Evolutionary conservation across 2,113 vertebrate species (phyloP), one percentile per base, ranked within the genome.

Genomic region (Eurypyga helias): DNA sequence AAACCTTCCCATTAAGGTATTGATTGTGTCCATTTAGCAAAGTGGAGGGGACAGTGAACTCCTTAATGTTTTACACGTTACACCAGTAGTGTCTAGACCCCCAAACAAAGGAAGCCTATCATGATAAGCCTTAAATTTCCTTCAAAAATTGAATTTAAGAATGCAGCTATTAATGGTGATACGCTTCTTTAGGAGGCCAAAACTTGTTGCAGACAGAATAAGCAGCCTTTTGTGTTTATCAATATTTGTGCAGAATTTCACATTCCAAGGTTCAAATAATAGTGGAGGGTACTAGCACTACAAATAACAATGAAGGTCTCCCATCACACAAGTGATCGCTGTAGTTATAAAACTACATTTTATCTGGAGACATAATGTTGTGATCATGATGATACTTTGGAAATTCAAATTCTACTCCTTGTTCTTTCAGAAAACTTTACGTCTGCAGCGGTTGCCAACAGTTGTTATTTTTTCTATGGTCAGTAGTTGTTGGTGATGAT

Each of bases 1-100:
- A 97, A 96, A 98, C 95, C 95, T 97, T 95, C 83, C 83, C 71
- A 96, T 98, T 97, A 97, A 97, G 90, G 54, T 98, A 97, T 97
- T 98, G 96, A 98, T 98, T 98, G 72, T 98, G 79, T 96, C 93
- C 81, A 82, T 92, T 97, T 98, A 97, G 75, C 93, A 89, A 97
- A 96, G 46, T 65, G 78, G 94, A 97, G 54, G 52, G 92, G 91
- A 70, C 66, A 51, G 55, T 77, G 87, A 97, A 94, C 51, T 96
- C 91, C 49, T 45, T 69, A 89, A 71, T 90, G 93, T 64, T 90
- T 96, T 97, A 55, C 79, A 46, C 52, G 62, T 97, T 95, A 91
- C 23, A 89, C 92, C 62, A 84, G 66, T 90, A 76, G 71, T 67
- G 52, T 69, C 52, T 92, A 66, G 62, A 62, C 21, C 70, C 62